Evolutionary conservation across 2,888 invertebrate species (phyloP), one percentile per base, ranked within the genome.

Genomic region (Philereme transversata): DNA sequence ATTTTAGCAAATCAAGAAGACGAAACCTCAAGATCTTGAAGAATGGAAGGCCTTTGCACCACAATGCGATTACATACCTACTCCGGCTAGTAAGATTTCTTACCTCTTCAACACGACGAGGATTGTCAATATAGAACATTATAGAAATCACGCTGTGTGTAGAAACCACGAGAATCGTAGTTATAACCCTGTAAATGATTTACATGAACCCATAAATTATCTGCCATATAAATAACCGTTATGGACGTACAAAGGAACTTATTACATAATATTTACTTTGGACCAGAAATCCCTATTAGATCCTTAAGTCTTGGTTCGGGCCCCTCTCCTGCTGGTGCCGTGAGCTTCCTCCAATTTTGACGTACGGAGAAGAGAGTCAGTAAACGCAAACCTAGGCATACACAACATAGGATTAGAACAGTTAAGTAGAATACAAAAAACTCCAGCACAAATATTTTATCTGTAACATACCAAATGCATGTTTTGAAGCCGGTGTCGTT

Each of bases 331-430:
- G 73, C 70, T 0, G 86, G 73, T 0, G 85, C 81, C 5, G 76
- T 77, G 38, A 90, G 51, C 43, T 72, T 83, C 0, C 51, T 51
- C 89, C 89, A 90, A 62, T 89, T 90, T 4, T 81, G 79, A 3
- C 76, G 78, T 10, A 89, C 5, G 0, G 90, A 89, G 67, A 90
- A 90, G 1, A 86, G 75, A 10, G 85, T 52, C 53, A 90, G 68
- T 60, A 79, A 85, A 47, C 71, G 71, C 69, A 87, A 5, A 4
- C n/a, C 43, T 87, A 40, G 7, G 36, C 5, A 38, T 40, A 0
- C 86, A 89, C 89, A 70, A 36, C 43, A 34, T 51, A 7, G 5
- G 43, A 5, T 43, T 10, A 43, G n/a, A n/a, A 5, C 4, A 43
- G 5, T n/a, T n/a, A n/a, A n/a, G n/a, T 43, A 43, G 0, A 40